A percentile compares a stretch with the other conserved stretches of the same genome.
Evolutionary conservation across 2,113 vertebrate genomes (phyloP).

Genomic region (Datnioides undecimradiatus): DNA sequence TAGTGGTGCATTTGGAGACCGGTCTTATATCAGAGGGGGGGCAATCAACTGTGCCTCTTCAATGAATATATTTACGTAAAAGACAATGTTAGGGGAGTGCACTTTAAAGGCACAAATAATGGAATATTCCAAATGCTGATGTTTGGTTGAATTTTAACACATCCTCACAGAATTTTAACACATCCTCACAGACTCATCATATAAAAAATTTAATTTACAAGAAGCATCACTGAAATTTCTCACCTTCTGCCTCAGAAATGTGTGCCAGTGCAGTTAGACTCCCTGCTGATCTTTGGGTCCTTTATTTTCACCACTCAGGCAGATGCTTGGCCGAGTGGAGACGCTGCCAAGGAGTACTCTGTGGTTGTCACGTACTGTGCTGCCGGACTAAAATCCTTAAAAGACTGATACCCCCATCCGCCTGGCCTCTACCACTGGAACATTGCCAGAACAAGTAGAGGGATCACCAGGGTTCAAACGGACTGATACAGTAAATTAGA

Average conservation of each 20-base stretch:
- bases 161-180: no score
- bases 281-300: constrained; percentile 52
- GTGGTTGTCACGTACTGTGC: constrained; percentile 58
- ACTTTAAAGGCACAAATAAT: not conserved
- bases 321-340: constrained; percentile 71
- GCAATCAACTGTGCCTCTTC: not conserved
- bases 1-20: constrained; percentile 18
- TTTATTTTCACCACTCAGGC: constrained; percentile 58
- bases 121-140: not conserved
- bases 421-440: constrained; percentile 27
- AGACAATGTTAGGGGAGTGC: not conserved
- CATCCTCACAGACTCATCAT: no score
- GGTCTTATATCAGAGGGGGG: not conserved
- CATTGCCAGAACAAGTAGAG: constrained; percentile 51
- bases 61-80: not conserved
- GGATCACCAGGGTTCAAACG: constrained; percentile 31
- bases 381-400: constrained; percentile 50
- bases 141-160: no score
- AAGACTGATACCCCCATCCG: constrained; percentile 24
- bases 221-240: not conserved
- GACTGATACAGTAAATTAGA: constrained; percentile 11
- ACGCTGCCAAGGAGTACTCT: constrained; percentile 65
- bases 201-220: not conserved
- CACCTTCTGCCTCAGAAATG: constrained; percentile 28
- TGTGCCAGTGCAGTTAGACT: constrained; percentile 22